A percentile compares a stretch with the other conserved stretches of the same genome.
These are phyloP conservation scores for Mesorhabditis sp. DNA, from an alignment of 2,888 invertebrate species.

Conservation along the genomic window DNA sequence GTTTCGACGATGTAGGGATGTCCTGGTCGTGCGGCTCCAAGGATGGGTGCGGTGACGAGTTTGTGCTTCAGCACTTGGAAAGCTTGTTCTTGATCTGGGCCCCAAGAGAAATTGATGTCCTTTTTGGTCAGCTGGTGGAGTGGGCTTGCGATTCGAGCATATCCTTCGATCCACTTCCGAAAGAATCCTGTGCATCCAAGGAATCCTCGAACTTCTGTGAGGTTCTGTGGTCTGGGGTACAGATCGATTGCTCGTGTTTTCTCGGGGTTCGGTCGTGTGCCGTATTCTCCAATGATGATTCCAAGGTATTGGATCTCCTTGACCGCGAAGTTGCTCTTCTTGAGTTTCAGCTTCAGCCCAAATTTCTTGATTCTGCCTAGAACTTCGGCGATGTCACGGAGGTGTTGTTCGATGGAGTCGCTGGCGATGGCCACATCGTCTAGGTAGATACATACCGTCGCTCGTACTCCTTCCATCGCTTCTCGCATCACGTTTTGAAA, in stretches of 20 bases:
- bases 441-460: constrained; percentile 21
- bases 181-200: constrained; percentile 29
- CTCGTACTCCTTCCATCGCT: neutral
- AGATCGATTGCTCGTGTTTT: constrained; percentile 20
- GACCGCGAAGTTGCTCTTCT: constrained; percentile 25
- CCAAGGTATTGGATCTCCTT: constrained; percentile 32
- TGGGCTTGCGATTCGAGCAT: constrained; percentile 24
- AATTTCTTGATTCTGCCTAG: constrained; percentile 14
- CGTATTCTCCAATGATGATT: constrained; percentile 23
- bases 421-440: constrained; percentile 29
- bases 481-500: constrained; percentile 20
- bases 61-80: constrained; percentile 21
- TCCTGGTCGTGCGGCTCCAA: constrained; percentile 10
- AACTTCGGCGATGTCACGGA: constrained; percentile 26
- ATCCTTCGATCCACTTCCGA: constrained; percentile 25
- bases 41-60: constrained; percentile 19
- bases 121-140: constrained; percentile 24
- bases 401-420: constrained; percentile 21
- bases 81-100: constrained; percentile 10
- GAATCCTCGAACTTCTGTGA: constrained; percentile 19
- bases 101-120: constrained; percentile 17
- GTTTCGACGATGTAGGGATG: constrained; percentile 20
- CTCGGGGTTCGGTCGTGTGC: constrained; percentile 24
- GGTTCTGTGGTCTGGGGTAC: constrained; percentile 17
- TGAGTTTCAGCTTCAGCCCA: constrained; percentile 23